Conservation (phyloP, 2,888 invertebrate genomes). For the Cheiracanthium punctorium region DNA sequence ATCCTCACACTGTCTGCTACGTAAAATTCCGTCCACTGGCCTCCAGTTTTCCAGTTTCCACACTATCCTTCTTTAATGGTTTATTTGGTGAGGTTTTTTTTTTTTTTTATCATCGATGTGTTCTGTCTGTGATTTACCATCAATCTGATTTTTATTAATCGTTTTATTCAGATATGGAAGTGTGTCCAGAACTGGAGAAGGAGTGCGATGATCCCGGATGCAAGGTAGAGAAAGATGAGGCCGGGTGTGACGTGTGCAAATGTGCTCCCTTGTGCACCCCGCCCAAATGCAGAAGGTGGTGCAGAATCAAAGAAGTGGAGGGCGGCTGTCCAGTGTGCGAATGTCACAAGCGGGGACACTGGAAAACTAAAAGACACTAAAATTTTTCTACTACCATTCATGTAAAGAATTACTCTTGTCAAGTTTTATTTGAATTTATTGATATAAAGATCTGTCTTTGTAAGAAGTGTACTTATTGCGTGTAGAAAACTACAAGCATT, state of each 20-base stretch:
- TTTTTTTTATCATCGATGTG: not conserved
- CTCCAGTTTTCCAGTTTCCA: too few species aligned
- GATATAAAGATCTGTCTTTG: too few species aligned
- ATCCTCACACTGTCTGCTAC: too few species aligned
- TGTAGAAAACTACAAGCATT: too few species aligned
- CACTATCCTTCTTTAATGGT: too few species aligned
- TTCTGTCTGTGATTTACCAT: not conserved
- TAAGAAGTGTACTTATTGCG: too few species aligned
- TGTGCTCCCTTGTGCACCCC: conserved; percentile 30
- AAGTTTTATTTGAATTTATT: too few species aligned
- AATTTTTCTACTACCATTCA: too few species aligned
- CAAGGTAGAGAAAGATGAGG: not conserved
- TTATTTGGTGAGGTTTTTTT: not conserved
- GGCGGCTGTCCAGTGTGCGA: conserved; percentile 32
- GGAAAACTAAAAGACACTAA: not conserved
- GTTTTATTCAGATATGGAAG: not conserved
- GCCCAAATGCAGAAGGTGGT: conserved; percentile 36
- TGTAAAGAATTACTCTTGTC: too few species aligned
- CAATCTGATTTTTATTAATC: conserved; percentile 1
- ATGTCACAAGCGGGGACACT: conserved; percentile 11
- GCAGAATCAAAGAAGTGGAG: conserved; percentile 12
- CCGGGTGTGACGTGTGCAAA: conserved; percentile 26
- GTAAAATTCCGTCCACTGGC: too few species aligned
- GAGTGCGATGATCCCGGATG: conserved; percentile 7
- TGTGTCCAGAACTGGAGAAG: not conserved